phyloP scores from a whole-genome alignment of 2,113 vertebrate genomes.

The Eudyptes chrysolophus region DNA sequence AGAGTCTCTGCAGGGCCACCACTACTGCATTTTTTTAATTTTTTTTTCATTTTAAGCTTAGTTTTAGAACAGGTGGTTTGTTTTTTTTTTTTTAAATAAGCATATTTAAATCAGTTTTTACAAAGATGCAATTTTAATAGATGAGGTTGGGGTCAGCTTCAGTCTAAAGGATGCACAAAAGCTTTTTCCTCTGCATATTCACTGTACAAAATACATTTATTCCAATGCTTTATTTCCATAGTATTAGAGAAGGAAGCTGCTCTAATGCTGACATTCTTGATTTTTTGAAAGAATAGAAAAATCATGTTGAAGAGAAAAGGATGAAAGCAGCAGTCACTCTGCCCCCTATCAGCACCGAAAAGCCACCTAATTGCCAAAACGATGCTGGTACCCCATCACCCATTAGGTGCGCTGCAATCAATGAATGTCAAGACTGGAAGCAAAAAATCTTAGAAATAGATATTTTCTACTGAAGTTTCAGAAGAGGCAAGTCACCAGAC shows the following conservation, averaged over 20 bases:
- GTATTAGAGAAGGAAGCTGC: not conserved
- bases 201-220: not conserved
- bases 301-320: not conserved
- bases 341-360: not conserved
- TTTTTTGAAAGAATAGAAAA: not conserved
- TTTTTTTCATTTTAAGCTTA: not conserved
- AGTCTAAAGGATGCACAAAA: not conserved
- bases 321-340: not conserved
- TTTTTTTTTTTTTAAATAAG: not conserved
- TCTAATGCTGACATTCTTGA: too few relatives aligned
- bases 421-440: not conserved
- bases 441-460: rapidly evolving
- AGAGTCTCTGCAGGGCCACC: not conserved
- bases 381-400: not conserved
- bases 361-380: not conserved
- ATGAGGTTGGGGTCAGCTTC: not conserved
- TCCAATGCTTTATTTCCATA: not conserved
- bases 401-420: not conserved
- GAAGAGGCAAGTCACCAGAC: not conserved
- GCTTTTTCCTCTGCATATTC: not conserved
- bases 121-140: not conserved
- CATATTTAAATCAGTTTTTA: not conserved
- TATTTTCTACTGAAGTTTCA: not conserved
- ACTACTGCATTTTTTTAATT: rapidly evolving
- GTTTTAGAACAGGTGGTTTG: not conserved